A percentile compares a stretch with the other conserved stretches of the same genome.
Evolutionary conservation across 2,888 invertebrate species (phyloP).

Genomic region (Palloptera scutellata): DNA sequence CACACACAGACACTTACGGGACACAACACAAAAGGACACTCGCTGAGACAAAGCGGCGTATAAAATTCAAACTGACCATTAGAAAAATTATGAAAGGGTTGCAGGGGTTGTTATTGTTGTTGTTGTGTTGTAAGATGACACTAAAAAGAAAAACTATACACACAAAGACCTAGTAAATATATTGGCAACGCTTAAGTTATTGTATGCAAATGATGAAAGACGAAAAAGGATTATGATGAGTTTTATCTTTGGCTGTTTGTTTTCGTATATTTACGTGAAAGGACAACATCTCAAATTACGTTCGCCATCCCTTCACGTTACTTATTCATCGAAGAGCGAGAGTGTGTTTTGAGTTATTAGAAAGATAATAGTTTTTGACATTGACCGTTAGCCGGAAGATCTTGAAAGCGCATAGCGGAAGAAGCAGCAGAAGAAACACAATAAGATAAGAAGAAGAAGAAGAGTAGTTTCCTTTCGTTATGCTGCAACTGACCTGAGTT

Average conservation of each 20-base stretch:
- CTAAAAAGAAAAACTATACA: conserved; percentile 16
- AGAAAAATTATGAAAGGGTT: conserved; percentile 49
- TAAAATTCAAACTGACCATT: conserved; percentile 42
- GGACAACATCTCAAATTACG: conserved; percentile 42
- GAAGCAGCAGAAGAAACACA: too few relatives aligned
- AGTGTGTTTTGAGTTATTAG: conserved; percentile 62
- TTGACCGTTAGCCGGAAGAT: conserved; percentile 44
- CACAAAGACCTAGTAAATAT: not conserved
- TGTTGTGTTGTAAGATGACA: conserved; percentile 14
- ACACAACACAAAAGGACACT: conserved; percentile 39
- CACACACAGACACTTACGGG: conserved; percentile 43
- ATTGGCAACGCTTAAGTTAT: conserved; percentile 14
- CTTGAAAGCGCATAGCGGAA: too few relatives aligned
- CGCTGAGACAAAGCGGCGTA: conserved; percentile 13
- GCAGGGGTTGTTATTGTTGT: conserved; percentile 39
- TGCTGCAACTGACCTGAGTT: not conserved
- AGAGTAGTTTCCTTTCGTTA: not conserved
- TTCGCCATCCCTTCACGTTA: conserved; percentile 31
- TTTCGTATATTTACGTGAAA: conserved; percentile 46
- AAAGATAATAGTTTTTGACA: conserved; percentile 57
- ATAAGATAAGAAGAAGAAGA: not conserved
- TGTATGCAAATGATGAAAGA: conserved; percentile 9
- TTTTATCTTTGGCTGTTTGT: conserved; percentile 28
- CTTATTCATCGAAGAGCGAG: conserved; percentile 45
- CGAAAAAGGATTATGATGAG: conserved; percentile 13